Evolutionary conservation across 2,888 invertebrate genomes (phyloP), one percentile per base, ranked within the genome.

Genomic region (Leptinotarsa juncta): DNA sequence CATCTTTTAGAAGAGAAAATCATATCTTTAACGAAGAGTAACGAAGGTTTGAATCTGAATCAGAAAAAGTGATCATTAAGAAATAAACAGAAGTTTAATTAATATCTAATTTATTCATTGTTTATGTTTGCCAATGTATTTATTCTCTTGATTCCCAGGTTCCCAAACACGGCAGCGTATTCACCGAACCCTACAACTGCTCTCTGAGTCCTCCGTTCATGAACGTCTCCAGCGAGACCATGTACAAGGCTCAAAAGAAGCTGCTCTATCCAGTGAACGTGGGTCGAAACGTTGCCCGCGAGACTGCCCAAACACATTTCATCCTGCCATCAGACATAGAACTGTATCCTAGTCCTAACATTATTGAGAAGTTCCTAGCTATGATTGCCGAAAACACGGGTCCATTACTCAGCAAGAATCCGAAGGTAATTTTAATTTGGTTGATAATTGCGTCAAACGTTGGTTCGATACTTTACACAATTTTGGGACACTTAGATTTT

Each of bases 211-310:
- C 95, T 5, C 95, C 96, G 0, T 96, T 92, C 89, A 86, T 89
- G 67, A 92, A 92, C 82, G 90, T 92, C 55, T 91, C 91, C 77
- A 88, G 90, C 1, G 91, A 92, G 0, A 90, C 91, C 76, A 92
- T 95, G 83, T 96, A 95, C 88, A 96, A 94, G 89, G 91, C 92
- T 69, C 92, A 93, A 83, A 95, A 95, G 86, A 94, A 93, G 83
- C 90, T 97, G 14, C 88, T 96, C 26, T 97, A 97, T 86, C 97
- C 97, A 3, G 95, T 97, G 73, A 97, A 97, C 87, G 95, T 96
- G 14, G 96, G 95, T 0, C 90, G 97, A 49, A 97, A 97, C 87
- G 91, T 96, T n/a, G 97, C 97, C 0, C 90, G 97, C 65, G 95
- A 95, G 83, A 91, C 93, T 49, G 94, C 96, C 0, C 90, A 93